Evolutionary conservation across 2,797 vertebrate genomes (phyloP).

Genomic region (Galaxias olidus): DNA sequence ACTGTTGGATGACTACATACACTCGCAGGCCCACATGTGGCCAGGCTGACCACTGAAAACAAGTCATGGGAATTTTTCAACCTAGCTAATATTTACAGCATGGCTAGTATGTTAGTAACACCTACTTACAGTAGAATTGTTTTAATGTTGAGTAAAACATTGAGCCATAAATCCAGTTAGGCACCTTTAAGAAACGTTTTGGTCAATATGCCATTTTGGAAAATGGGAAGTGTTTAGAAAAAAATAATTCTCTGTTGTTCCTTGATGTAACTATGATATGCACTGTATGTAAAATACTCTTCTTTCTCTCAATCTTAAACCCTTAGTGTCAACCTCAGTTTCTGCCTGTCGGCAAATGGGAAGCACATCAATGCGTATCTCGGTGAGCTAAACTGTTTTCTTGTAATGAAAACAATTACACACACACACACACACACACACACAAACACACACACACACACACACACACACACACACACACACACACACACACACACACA

Average conservation of each 20-base stretch:
- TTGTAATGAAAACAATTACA: slow-evolving; percentile 22
- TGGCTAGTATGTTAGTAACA: too few species aligned
- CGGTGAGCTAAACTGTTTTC: slow-evolving; percentile 72
- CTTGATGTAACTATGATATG: neutral
- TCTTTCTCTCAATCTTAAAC: slow-evolving; percentile 28
- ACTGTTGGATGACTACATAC: slow-evolving; percentile 14
- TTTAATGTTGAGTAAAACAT: neutral
- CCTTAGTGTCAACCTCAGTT: slow-evolving; percentile 85
- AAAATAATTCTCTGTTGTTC: too few species aligned
- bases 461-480: slow-evolving; percentile 22
- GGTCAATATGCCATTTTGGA: too few species aligned
- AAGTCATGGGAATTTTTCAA: too few species aligned
- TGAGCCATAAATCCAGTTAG: neutral
- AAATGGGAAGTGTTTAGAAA: too few species aligned
- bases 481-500: slow-evolving; percentile 39
- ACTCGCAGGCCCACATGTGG: slow-evolving; percentile 5
- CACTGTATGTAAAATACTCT: neutral
- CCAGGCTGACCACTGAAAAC: too few species aligned
- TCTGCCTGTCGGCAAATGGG: slow-evolving; percentile 88
- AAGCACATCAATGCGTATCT: slow-evolving; percentile 85
- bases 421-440: slow-evolving; percentile 38
- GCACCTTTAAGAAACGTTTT: too few species aligned
- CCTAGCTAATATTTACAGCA: too few species aligned
- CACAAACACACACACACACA: slow-evolving; percentile 9
- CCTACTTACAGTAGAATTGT: too few species aligned